Conservation (phyloP, 2,113 vertebrate genomes). For the Alethe castanea region DNA sequence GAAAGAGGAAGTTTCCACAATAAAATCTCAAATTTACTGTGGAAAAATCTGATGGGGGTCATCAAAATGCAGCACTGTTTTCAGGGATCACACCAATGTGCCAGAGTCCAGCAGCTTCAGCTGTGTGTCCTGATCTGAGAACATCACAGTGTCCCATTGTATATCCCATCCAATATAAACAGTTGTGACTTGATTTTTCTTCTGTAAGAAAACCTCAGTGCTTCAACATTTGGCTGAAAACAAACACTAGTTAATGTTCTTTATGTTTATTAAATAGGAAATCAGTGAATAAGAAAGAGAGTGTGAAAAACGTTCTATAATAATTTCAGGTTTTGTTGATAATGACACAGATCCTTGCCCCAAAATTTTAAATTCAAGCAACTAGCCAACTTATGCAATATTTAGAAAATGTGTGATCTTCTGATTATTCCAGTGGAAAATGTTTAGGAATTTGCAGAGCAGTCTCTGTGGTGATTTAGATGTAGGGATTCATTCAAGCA, state of each 20-base stretch:
- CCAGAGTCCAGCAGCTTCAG: not conserved
- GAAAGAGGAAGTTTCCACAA: not conserved
- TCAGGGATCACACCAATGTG: not conserved
- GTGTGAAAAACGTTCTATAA: not conserved
- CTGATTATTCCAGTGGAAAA: constrained; percentile 35
- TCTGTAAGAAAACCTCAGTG: not conserved
- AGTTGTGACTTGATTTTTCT: not conserved
- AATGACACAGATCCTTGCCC: constrained; percentile 20
- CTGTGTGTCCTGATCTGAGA: not conserved
- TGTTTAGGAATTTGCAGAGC: not conserved
- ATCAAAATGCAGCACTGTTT: not conserved
- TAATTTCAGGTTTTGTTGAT: constrained; percentile 20
- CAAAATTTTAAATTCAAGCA: constrained; percentile 17
- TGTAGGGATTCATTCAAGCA: not conserved
- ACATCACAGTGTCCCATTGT: not conserved
- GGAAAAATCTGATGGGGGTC: not conserved
- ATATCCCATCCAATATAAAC: not conserved
- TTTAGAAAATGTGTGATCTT: constrained; percentile 20
- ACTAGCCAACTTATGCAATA: constrained; percentile 15
- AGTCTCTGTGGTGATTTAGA: not conserved
- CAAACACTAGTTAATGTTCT: constrained; percentile 5
- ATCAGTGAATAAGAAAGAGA: constrained; percentile 18
- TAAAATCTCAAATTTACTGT: not conserved
- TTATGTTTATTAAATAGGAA: constrained; percentile 41
- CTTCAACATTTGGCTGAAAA: constrained; percentile 28